Evolutionary conservation across 2,113 vertebrate species (phyloP), one percentile per base, ranked within the genome.

Genomic region (Shinisaurus crocodilurus): DNA sequence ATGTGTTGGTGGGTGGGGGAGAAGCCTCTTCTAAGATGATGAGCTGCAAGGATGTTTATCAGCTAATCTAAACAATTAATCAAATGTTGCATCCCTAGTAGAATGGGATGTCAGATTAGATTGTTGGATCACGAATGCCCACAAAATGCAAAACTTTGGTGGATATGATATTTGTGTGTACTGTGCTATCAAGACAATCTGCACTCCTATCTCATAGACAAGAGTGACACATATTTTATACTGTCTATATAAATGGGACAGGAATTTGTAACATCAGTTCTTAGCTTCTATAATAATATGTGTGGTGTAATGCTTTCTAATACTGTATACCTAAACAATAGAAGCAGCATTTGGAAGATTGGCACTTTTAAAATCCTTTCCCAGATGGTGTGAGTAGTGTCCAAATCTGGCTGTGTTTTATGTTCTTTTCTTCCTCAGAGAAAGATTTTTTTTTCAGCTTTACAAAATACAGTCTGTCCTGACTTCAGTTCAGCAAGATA

Each of bases 401-500:
- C 25, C 43, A 77, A 50, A 84, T 48, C 23, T 84, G 70, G 57
- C 43, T 83, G 2, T 34, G 20, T 88, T 34, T 0, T 13, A 37
- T 79, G 67, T 1, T 48, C 20, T 85, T 88, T 23, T 74, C 29
- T 60, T 82, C 48, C 63, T 7, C 1, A 79, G 25, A 82, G 29
- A 90, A 88, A 70, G 25, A 37, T 74, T 16, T 54, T 1, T 65
- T 87, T 82, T 90, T 16, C 0, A 29, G 2, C 83, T 87, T 25
- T 85, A 43, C 70, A 70, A 3, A 27, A 48, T 37, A 63, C 60
- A 77, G 67, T 15, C 89, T 89, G 81, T 84, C 54, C 65, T 72
- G 40, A 83, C 40, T 83, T 84, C 70, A 65, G 15, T 48, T 89
- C 82, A 84, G 18, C 50, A 83, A 83, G 9, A 75, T 57, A 87